Percentiles rank a stretch among this genome's conserved stretches.
Conservation (phyloP, 2,888 invertebrate genomes). For the Hartigia nigra region DNA sequence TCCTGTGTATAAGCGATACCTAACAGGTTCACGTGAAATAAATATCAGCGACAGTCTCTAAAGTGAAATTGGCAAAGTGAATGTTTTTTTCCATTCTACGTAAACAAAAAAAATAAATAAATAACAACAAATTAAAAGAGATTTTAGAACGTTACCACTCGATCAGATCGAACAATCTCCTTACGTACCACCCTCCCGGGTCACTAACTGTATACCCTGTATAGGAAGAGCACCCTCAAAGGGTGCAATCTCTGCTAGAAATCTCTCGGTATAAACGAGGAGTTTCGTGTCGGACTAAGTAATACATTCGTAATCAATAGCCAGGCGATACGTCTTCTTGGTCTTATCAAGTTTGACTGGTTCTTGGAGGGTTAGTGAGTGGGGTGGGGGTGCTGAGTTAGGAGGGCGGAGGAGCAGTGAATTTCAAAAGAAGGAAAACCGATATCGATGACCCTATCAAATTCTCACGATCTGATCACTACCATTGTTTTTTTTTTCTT, state of each 20-base stretch:
- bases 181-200: not conserved
- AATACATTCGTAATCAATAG: constrained; percentile 42
- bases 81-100: not conserved
- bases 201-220: not conserved
- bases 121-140: not conserved
- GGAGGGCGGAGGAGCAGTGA: not conserved
- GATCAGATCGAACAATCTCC: not conserved
- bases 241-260: constrained; percentile 31
- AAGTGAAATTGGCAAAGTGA: not conserved
- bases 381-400: too few species aligned
- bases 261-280: constrained; percentile 22
- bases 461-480: too few species aligned
- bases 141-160: not conserved
- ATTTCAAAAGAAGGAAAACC: not conserved
- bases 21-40: too few species aligned
- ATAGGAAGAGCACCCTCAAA: constrained; percentile 25
- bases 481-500: too few species aligned
- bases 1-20: too few species aligned
- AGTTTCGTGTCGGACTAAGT: constrained; percentile 20
- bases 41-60: not conserved
- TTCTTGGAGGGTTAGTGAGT: constrained; percentile 5
- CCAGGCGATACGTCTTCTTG: constrained; percentile 33
- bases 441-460: not conserved
- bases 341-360: constrained; percentile 33
- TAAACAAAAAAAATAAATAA: not conserved